Percentiles rank a stretch among this genome's conserved stretches.
Evolutionary conservation across 2,797 vertebrate species (phyloP).

Genomic region (Sebastolobus altivelis): DNA sequence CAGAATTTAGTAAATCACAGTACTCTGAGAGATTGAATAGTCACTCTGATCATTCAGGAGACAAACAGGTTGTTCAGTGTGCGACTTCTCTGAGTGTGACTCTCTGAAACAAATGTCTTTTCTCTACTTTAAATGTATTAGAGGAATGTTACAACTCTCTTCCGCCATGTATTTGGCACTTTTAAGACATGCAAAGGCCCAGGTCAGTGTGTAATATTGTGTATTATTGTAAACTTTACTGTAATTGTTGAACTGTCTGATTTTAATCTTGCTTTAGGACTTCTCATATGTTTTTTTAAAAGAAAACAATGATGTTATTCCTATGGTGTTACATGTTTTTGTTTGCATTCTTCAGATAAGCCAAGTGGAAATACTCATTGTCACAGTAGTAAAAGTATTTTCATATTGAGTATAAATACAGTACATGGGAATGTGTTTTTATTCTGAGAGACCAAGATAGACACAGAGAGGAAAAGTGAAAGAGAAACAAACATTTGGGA

Average conservation of each 20-base stretch:
- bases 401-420: slow-evolving; percentile 80
- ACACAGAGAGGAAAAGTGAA: neutral
- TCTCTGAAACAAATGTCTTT: slow-evolving; percentile 9
- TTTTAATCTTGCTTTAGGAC: slow-evolving; percentile 75
- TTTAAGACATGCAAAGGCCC: slow-evolving; percentile 58
- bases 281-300: slow-evolving; percentile 64
- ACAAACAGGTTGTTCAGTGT: slow-evolving; percentile 21
- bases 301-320: slow-evolving; percentile 71
- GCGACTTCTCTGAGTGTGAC: neutral
- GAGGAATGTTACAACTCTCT: slow-evolving; percentile 60
- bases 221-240: slow-evolving; percentile 85
- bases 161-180: slow-evolving; percentile 77
- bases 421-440: slow-evolving; percentile 57
- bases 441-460: neutral
- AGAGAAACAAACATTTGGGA: neutral
- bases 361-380: slow-evolving; percentile 80
- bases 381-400: slow-evolving; percentile 86
- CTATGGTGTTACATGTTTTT: slow-evolving; percentile 77
- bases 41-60: slow-evolving; percentile 21
- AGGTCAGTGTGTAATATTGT: slow-evolving; percentile 83
- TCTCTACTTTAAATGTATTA: slow-evolving; percentile 44
- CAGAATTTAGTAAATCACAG: slow-evolving; percentile 13
- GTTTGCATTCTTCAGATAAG: slow-evolving; percentile 78
- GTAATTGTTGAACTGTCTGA: slow-evolving; percentile 78
- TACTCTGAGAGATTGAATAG: slow-evolving; percentile 3